Percentiles rank a stretch among this genome's conserved stretches.
Evolutionary conservation across 1,140 invertebrate species (phyloP).

Genomic region (Chrysoperla carnea): DNA sequence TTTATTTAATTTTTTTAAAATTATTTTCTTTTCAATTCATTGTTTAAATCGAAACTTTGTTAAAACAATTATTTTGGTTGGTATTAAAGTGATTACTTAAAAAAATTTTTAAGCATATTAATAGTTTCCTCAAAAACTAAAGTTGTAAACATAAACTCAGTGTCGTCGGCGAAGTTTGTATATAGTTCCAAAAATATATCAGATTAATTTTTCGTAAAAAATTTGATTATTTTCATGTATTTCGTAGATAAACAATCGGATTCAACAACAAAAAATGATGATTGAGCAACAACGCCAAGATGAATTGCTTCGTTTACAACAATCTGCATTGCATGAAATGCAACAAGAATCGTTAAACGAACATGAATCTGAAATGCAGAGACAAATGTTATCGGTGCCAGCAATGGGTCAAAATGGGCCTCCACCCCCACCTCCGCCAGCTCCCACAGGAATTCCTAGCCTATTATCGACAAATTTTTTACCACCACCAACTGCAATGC

Average conservation of each 20-base stretch:
- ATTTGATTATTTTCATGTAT: too few species aligned
- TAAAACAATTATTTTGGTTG: too few species aligned
- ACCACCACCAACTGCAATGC: constrained; percentile 14
- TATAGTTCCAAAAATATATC: too few species aligned
- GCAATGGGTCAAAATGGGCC: constrained; percentile 7
- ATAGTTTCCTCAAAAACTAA: too few species aligned
- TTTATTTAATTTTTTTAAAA: too few species aligned
- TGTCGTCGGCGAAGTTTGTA: too few species aligned
- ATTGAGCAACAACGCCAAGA: background rate
- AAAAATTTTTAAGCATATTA: too few species aligned
- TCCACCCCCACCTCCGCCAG: background rate
- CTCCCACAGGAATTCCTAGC: constrained; percentile 12
- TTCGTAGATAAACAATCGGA: background rate
- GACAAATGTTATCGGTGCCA: constrained; percentile 8
- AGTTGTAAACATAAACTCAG: too few species aligned
- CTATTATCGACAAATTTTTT: constrained; percentile 1
- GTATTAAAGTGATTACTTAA: too few species aligned
- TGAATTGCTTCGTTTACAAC: background rate
- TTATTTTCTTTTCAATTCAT: too few species aligned
- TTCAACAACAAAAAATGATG: background rate
- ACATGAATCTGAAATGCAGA: constrained; percentile 10
- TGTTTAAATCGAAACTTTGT: too few species aligned
- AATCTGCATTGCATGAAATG: background rate
- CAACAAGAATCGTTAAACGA: constrained; percentile 8
- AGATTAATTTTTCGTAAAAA: too few species aligned